A percentile compares a stretch with the other conserved stretches of the same genome.
These are phyloP conservation scores for Stegophylla sp. DNA, from an alignment of 2,888 invertebrate species.

Conservation along the genomic window DNA sequence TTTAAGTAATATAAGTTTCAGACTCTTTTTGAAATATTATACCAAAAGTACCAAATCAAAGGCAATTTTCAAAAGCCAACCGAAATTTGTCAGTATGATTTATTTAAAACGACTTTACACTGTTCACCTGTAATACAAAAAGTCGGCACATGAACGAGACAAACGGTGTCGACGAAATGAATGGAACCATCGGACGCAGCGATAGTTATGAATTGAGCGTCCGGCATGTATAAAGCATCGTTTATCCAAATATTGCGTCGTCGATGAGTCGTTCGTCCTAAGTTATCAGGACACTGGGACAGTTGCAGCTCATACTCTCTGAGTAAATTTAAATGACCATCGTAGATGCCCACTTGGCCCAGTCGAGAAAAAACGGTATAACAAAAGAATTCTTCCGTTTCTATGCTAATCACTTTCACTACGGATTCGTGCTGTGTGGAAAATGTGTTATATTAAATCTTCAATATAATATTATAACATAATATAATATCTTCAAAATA, in stretches of 20 bases:
- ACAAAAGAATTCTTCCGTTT: slow-evolving; percentile 70
- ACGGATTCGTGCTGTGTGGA: slow-evolving; percentile 70
- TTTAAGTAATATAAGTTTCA: too few relatives aligned
- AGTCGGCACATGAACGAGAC: slow-evolving; percentile 69
- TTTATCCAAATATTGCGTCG: slow-evolving; percentile 68
- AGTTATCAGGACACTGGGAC: slow-evolving; percentile 34
- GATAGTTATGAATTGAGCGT: slow-evolving; percentile 68
- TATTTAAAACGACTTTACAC: background rate
- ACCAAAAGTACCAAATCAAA: too few relatives aligned
- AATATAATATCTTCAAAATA: too few relatives aligned
- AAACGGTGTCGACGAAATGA: slow-evolving; percentile 70
- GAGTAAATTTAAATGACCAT: slow-evolving; percentile 68
- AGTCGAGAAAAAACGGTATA: slow-evolving; percentile 70
- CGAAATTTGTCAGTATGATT: too few relatives aligned
- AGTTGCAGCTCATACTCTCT: slow-evolving; percentile 60
- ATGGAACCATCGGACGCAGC: slow-evolving; percentile 71
- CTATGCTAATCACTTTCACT: slow-evolving; percentile 69
- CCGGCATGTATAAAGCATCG: slow-evolving; percentile 70
- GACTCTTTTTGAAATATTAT: too few relatives aligned
- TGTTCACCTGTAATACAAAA: slow-evolving; percentile 69
- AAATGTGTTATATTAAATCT: background rate
- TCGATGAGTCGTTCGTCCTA: slow-evolving; percentile 5
- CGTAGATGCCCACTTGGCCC: slow-evolving; percentile 71
- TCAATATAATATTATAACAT: too few relatives aligned
- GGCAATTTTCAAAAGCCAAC: too few relatives aligned